Evolutionary conservation across 1,140 invertebrate genomes (phyloP), one percentile per base, ranked within the genome.

Genomic region (Tetragonula clypearis): DNA sequence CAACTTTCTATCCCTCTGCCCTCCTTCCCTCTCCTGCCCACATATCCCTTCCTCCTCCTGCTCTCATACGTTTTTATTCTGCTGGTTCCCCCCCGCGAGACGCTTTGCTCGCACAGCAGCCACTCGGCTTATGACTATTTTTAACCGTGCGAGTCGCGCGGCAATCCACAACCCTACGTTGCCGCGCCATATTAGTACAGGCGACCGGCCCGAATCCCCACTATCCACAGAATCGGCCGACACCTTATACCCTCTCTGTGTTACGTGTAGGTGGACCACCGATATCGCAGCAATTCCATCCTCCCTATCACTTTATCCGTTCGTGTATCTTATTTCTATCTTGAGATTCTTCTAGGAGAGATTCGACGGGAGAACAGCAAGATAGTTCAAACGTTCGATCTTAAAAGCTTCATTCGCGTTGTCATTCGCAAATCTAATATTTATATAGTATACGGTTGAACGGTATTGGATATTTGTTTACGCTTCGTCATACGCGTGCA

Each of bases 161-260:
- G 92, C 90, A 92, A 94, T 92, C 87, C 92, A 84, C 93, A 92
- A 94, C 93, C 93, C 93, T 92, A 90, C 92, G 91, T 90, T 93
- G 91, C 92, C 94, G 91, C 94, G 94, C 94, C 94, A 95, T 95
- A 95, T 95, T 95, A 95, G 94, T 95, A 92, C 94, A 95, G 94
- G 92, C 91, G 87, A 90, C 81, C 87, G 80, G 92, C 89, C 86
- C 93, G 90, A 92, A 94, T 94, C 94, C 94, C 93, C 93, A 94
- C 93, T 93, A 92, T 94, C 90, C 90, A 90, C 91, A 88, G 92
- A 94, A 95, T 93, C 92, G 88, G 90, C 91, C 89, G 94, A 95
- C 92, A 95, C 93, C 93, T 93, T 95, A 94, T 92, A 94, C 93
- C 92, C 92, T 94, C 77, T 86, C 35, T 66, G 23, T 35, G 79